phyloP scores from a whole-genome alignment of 2,113 vertebrate genomes.

The Callorhinus ursinus region DNA sequence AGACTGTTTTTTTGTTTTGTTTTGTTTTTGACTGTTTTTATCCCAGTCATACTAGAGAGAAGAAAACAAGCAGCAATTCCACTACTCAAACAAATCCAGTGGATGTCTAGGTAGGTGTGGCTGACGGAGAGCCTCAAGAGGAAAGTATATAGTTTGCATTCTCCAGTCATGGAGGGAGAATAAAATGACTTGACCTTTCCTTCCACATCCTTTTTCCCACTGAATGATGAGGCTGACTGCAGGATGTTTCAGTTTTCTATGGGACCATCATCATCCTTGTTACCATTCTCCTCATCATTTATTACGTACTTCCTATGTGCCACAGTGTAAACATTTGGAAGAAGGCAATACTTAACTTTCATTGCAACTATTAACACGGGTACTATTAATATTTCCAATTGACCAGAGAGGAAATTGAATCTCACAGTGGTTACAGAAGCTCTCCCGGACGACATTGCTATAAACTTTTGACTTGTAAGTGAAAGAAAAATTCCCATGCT shows the following conservation, averaged over 20 bases:
- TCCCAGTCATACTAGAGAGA: neutral
- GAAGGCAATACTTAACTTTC: neutral
- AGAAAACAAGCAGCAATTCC: neutral
- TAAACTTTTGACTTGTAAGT: neutral
- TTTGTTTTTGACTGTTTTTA: neutral
- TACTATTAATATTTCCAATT: neutral
- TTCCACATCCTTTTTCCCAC: neutral
- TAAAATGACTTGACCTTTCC: neutral
- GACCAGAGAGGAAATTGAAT: neutral
- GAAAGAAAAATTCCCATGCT: neutral
- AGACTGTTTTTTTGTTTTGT: neutral
- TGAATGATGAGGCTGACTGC: neutral
- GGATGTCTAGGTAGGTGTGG: neutral
- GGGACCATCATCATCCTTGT: neutral
- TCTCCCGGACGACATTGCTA: neutral
- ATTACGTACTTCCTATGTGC: neutral
- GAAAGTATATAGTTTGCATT: neutral
- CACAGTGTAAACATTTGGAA: neutral
- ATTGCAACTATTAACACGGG: neutral
- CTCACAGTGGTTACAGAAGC: neutral
- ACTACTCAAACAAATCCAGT: neutral
- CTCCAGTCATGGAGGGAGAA: neutral
- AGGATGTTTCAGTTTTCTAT: neutral
- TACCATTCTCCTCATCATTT: neutral
- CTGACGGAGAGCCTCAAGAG: neutral